Conservation (phyloP, 1,140 invertebrate species). For the Arion vulgaris region DNA sequence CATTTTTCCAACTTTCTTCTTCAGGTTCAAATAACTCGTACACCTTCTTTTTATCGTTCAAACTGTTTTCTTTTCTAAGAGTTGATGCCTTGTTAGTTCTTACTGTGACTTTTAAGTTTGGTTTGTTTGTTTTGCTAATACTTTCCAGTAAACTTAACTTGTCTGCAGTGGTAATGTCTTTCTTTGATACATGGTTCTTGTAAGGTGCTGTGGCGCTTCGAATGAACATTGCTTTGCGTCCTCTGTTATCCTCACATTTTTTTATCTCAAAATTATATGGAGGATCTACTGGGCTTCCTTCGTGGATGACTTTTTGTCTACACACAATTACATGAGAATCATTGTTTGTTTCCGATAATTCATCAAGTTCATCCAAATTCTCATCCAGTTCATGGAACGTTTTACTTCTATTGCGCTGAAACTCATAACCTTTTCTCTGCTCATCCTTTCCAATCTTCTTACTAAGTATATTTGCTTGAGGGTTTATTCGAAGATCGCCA, state of each 20-base stretch:
- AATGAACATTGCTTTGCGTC: neutral
- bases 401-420: constrained; percentile 2
- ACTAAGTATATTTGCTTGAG: neutral
- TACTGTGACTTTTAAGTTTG: constrained; percentile 8
- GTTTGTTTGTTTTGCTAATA: neutral
- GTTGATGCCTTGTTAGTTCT: constrained; percentile 18
- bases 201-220: constrained; percentile 14
- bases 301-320: neutral
- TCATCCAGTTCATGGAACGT: neutral
- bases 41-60: neutral
- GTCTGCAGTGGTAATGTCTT: neutral
- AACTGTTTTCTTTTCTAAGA: constrained; percentile 25
- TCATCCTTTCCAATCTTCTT: neutral
- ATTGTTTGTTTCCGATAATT: neutral
- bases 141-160: neutral
- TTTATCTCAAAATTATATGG: neutral
- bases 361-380: neutral
- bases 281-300: constrained; percentile 29
- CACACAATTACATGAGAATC: neutral
- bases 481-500: neutral
- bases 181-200: neutral
- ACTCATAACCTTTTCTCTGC: neutral
- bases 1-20: neutral
- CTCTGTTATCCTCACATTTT: neutral
- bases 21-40: neutral